Conservation (phyloP, 1,140 invertebrate genomes). For the Ctenoplectra terminalis region DNA sequence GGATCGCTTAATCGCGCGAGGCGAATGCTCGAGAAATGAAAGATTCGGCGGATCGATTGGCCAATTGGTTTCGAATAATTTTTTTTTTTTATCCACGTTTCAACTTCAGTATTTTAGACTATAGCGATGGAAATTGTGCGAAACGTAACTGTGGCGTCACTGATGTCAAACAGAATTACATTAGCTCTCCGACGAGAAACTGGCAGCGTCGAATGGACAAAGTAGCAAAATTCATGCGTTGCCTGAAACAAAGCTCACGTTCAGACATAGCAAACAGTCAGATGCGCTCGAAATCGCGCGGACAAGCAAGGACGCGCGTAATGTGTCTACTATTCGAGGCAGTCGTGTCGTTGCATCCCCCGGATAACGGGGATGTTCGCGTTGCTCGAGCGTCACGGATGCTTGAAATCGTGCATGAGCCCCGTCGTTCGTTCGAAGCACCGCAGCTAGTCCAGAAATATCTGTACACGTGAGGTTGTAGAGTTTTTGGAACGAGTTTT, state of each 20-base stretch:
- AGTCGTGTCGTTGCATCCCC: constrained; percentile 2
- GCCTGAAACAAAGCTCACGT: neutral
- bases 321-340: constrained; percentile 30
- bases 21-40: neutral
- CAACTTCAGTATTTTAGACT: too few relatives aligned
- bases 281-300: neutral
- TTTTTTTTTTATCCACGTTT: too few relatives aligned
- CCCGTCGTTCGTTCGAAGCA: neutral
- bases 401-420: constrained; percentile 12
- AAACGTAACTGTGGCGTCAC: too few relatives aligned
- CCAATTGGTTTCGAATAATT: too few relatives aligned
- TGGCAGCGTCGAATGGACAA: neutral
- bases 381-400: constrained; percentile 19
- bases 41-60: too few relatives aligned
- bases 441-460: neutral
- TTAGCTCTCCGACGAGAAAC: too few relatives aligned
- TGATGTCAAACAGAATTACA: too few relatives aligned
- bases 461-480: neutral
- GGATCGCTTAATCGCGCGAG: neutral
- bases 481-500: neutral
- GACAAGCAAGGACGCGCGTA: neutral
- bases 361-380: constrained; percentile 7
- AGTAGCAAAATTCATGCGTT: neutral
- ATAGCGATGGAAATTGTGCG: too few relatives aligned
- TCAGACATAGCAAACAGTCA: neutral